Base-by-base conservation (phyloP, 2,113 vertebrate genomes). In the Vulpes lagopus region DNA sequence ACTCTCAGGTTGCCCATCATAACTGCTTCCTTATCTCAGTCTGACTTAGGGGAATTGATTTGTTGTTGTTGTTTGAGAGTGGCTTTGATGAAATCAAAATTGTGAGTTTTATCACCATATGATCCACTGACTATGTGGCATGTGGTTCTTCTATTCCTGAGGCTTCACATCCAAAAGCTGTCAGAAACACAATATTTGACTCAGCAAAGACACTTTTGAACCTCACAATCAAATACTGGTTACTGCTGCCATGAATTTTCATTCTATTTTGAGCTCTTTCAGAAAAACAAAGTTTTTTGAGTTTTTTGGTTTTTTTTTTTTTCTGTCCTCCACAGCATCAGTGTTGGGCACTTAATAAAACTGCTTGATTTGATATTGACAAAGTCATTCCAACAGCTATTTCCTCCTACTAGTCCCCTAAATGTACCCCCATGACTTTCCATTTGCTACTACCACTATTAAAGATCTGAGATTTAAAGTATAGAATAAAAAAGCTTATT, bases 331-430 rank as follows among this genome's bases (percentile, higher is more conserved):
- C 60, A 87, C 5, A 91, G 35, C 59, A 94, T 80, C 67, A 55
- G 10, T 11, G 3, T 32, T 55, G 35, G 22, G 14, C 30, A 90
- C 62, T 79, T 86, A 67, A 64, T 89, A 86, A 85, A 71, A 93
- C 23, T 88, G 7, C 9, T 89, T 87, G 53, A 93, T 65, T 73
- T 95, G 43, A 88, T 65, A 84, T 79, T 94, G 15, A 89, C 94
- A 97, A 95, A 84, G 14, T 65, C 51, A 79, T 87, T 79, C 76
- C 15, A 69, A 95, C 91, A 94, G 11, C 49, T 38, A 51, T 65
- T 84, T 55, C 32, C 55, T 88, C 91, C n/a, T 74, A 53, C 11
- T 11, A 64, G 62, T 32, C 49, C 57, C 62, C 32, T 94, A 53
- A 95, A 73, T 38, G 90, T 59, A 27, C 5, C 30, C 23, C 55